Base-by-base conservation (phyloP, 2,888 invertebrate genomes). In the Melinaea marsaeus region DNA sequence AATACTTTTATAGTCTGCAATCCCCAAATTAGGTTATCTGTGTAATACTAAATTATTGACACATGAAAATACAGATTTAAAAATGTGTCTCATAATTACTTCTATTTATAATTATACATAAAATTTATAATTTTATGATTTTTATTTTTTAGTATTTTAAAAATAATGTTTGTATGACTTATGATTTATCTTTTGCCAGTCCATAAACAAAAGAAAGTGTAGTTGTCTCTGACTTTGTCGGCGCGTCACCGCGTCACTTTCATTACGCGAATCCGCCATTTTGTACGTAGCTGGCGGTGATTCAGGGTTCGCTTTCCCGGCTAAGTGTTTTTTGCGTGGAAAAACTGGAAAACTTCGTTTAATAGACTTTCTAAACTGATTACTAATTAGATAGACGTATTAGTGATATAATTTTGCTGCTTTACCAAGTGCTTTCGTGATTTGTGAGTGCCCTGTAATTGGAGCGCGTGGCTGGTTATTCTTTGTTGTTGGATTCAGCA, bases 251-350 rank as follows among this genome's bases (percentile, higher is more conserved):
- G 89, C 90, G 89, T 90, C 90, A 88, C 88, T 88, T 87, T 86
- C 86, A 60, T 86, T 88, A 86, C 88, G 85, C 85, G 84, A 86
- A 88, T 90, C 91, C 90, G 91, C 91, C 91, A 91, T 91, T 91
- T 91, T 91, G 91, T 89, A 90, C 86, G 89, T 88, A 83, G 90
- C 88, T 88, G 89, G 91, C 89, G 88, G 91, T 88, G 87, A 85
- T 85, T 86, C 84, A 81, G 80, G 86, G 80, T 84, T 83, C 81
- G 85, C 83, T 86, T 84, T 85, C 82, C 83, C 82, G 80, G 85
- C 83, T 82, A 79, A 81, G 87, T 86, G 90, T 85, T 83, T 84
- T 80, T 83, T 81, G 76, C 83, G 77, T 83, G 83, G 83, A 84
- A 84, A 83, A 85, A 83, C 83, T 84, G 73, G 73, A 79, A 84